Percentiles rank a stretch among this genome's conserved stretches.
Conservation (phyloP, 2,113 vertebrate genomes). For the Rostratula benghalensis region DNA sequence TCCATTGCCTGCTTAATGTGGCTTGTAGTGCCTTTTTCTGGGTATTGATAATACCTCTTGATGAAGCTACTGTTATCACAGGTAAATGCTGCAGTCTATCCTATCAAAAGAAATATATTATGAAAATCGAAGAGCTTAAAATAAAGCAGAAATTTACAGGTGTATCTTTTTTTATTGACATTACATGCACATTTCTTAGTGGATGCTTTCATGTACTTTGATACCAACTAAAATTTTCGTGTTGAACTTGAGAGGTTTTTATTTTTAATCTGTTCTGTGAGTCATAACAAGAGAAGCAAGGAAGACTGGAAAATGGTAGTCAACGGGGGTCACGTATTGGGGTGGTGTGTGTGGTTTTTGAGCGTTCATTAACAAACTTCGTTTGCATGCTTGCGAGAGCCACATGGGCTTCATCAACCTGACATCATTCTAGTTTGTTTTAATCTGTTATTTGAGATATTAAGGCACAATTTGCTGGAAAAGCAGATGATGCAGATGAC, state of each 20-base stretch:
- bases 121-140: background rate
- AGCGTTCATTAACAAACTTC: background rate
- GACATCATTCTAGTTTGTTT: background rate
- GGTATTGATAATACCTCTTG: background rate
- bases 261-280: background rate
- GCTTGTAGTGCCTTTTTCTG: background rate
- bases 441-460: background rate
- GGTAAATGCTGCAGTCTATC: background rate
- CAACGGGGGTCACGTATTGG: background rate
- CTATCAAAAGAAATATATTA: background rate
- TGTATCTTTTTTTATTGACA: background rate
- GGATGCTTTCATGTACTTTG: background rate
- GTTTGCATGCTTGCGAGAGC: background rate
- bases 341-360: background rate
- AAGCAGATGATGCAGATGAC: background rate
- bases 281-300: background rate
- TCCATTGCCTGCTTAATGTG: background rate
- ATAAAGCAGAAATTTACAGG: background rate
- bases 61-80: background rate
- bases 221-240: background rate
- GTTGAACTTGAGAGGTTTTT: background rate
- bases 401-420: rapidly evolving
- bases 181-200: background rate
- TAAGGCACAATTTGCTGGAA: background rate
- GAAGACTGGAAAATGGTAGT: background rate